A percentile compares a stretch with the other conserved stretches of the same genome.
phyloP scores from a whole-genome alignment of 2,113 vertebrate genomes.

The Ophthalmolycus amberensis region DNA sequence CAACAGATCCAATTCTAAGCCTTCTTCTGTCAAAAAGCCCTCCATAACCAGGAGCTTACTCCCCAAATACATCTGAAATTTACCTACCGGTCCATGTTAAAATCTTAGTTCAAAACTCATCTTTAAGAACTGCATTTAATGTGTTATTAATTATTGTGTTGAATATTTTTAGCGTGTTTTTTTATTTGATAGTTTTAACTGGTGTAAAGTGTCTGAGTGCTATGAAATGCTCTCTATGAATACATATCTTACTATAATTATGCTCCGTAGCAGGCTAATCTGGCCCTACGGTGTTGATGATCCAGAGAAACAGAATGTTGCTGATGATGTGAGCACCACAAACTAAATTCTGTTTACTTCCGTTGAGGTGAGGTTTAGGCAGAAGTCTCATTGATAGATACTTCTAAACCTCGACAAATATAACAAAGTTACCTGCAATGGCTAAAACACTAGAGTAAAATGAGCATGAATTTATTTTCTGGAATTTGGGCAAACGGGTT shows the following conservation, averaged over 20 bases:
- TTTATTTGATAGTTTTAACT: too few relatives aligned
- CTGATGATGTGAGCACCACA: neutral
- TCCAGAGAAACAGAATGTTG: neutral
- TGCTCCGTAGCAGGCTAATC: neutral
- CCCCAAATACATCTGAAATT: too few relatives aligned
- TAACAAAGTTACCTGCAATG: neutral
- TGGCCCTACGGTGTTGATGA: neutral
- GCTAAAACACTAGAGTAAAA: neutral
- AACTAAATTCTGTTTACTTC: neutral
- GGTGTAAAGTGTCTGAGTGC: neutral
- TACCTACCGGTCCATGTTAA: too few relatives aligned
- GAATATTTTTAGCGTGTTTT: too few relatives aligned
- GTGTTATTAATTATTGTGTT: too few relatives aligned
- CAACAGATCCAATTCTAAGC: neutral
- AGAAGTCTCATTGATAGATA: neutral
- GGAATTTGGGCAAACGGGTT: neutral
- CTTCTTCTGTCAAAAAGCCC: neutral
- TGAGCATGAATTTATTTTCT: neutral
- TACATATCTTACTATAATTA: neutral
- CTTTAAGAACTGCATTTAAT: too few relatives aligned
- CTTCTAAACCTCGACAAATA: neutral
- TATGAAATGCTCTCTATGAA: neutral
- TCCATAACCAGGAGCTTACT: neutral
- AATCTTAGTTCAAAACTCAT: too few relatives aligned
- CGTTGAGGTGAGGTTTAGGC: neutral